Evolutionary conservation across 2,797 vertebrate genomes (phyloP), one percentile per base, ranked within the genome.

Genomic region (Pitangus sulphuratus): DNA sequence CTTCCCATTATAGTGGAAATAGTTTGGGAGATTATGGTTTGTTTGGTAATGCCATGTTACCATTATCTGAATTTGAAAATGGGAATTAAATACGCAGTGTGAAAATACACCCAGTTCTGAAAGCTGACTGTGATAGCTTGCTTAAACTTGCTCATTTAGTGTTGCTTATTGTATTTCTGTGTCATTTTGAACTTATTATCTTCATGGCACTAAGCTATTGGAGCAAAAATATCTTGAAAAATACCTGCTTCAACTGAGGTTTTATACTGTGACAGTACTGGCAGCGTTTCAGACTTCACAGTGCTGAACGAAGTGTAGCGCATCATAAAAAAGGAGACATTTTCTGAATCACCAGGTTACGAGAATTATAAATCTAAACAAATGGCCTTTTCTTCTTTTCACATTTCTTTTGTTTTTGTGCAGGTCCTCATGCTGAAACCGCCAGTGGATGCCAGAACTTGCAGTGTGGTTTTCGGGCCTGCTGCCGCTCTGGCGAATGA

Each of bases 401-500:
- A 98, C 97, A 61, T 98, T 72, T 94, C 16, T 75, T 98, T 97
- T 98, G 97, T 98, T 98, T 98, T 97, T 96, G 91, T 79, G 88
- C 98, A 99, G 99, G 99, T 99, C 99, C 99, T 93, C 99, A 99
- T 61, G 99, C 99, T 47, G 99, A 99, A 95, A 99, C 99, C 7
- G 99, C 99, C 97, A 99, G 99, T 89, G 99, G 99, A 98, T 99
- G 99, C 98, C 99, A 99, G 99, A 99, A 99, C 87, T 99, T 99
- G 98, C 99, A 99, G 98, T 99, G 99, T 97, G 99, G 99, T 97
- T 99, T 99, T 98, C 98, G 99, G 97, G 99, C 98, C 93, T 99
- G 99, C 98, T 99, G 99, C 98, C 99, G 99, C 97, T 99, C 99
- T 89, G 99, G 99, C 94, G 99, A 99, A 97, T 99, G 98, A 96